Evolutionary conservation across 2,888 invertebrate species (phyloP), one percentile per base, ranked within the genome.

Genomic region (Tachina lurida): DNA sequence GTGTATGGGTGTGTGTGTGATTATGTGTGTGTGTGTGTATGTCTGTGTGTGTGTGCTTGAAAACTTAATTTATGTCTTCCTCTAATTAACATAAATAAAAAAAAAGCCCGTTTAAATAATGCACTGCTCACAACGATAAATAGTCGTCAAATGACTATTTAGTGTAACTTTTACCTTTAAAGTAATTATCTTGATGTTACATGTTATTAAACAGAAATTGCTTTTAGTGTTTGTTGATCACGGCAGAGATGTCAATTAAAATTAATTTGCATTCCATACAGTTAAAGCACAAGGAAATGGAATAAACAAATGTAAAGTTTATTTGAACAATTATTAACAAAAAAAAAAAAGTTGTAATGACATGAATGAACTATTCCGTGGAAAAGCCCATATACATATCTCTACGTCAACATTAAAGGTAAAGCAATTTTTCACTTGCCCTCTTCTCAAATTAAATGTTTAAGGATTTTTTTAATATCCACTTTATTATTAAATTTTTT

Each of bases 61-160:
- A 4, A 31, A 4, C 31, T 31, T 31, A 4, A 31, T 4, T 31
- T 31, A 31, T 31, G 15, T n/a, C 52, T 13, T 52, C 43, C 71
- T 67, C 52, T 80, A 52, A 74, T 74, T 74, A 49, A 52, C 43
- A 60, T 73, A 22, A 73, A 80, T 56, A 31, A 73, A 65, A 79
- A 62, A 54, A 10, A 17, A n/a, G n/a, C n/a, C n/a, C 13, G 15
- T 63, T 63, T 52, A 10, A 70, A 13, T 79, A 45, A 31, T n/a
- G 22, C 7, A 31, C 31, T 54, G 62, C n/a, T 70, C 15, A 19
- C 52, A 41, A 73, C 41, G 54, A 80, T 73, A 80, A 65, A 56
- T 47, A 49, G 12, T 73, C 3, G 12, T 73, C 3, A 58, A 73
- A 80, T 65, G 9, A 22, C 41, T 19, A 56, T 15, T 65, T 71